Percentiles rank a stretch among this genome's conserved stretches.
Evolutionary conservation across 2,113 vertebrate species (phyloP).

Genomic region (Brachirus orientalis): DNA sequence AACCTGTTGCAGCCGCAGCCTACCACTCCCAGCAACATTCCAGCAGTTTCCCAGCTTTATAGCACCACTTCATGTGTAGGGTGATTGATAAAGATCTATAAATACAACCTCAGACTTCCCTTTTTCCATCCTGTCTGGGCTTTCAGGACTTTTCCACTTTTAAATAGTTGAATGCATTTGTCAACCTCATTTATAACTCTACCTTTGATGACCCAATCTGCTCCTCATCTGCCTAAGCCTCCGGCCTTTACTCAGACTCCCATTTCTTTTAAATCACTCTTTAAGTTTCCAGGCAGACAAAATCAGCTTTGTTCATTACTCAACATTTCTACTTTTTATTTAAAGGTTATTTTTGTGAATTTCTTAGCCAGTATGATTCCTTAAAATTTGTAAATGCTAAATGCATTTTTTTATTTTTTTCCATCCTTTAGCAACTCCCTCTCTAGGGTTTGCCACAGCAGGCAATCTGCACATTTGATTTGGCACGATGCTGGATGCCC

Average conservation of each 20-base stretch:
- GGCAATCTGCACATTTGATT: too few species aligned
- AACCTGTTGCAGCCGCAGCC: not conserved
- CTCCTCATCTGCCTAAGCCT: conserved; percentile 16
- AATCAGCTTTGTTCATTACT: too few species aligned
- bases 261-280: conserved; percentile 10
- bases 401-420: too few species aligned
- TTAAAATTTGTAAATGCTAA: too few species aligned
- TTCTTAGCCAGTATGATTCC: too few species aligned
- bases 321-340: too few species aligned
- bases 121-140: not conserved
- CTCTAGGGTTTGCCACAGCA: too few species aligned
- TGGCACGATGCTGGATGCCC: too few species aligned
- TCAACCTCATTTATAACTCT: conserved; percentile 17
- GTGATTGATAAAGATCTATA: conserved; percentile 38
- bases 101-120: conserved; percentile 3
- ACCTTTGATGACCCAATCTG: conserved; percentile 25
- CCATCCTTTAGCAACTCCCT: too few species aligned
- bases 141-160: not conserved
- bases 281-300: not conserved
- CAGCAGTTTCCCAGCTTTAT: conserved; percentile 8
- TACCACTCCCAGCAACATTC: conserved; percentile 23
- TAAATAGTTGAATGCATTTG: conserved; percentile 12
- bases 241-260: conserved; percentile 6
- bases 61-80: conserved; percentile 3
- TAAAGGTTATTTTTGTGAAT: too few species aligned